These are phyloP conservation scores for Drosophila meridiana DNA, from an alignment of 2,888 invertebrate genomes.

Conservation along the genomic window DNA sequence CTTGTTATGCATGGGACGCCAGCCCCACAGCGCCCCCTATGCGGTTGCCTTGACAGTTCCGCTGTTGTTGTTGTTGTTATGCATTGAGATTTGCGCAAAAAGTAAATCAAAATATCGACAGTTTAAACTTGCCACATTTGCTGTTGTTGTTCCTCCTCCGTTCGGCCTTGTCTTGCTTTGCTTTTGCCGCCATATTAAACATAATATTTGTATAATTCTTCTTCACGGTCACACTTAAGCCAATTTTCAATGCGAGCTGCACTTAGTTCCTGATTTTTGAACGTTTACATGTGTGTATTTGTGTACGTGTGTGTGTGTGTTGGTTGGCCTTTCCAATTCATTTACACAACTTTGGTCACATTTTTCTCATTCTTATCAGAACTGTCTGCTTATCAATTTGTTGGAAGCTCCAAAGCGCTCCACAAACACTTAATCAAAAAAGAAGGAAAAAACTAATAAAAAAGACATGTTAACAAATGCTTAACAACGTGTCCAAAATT, in stretches of 20 bases:
- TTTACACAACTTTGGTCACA: constrained; percentile 28
- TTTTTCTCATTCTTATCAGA: constrained; percentile 15
- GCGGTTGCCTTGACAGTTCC: constrained; percentile 29
- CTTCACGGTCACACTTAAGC: constrained; percentile 71
- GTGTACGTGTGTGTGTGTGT: background rate
- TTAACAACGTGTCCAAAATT: background rate
- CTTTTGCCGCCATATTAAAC: constrained; percentile 44
- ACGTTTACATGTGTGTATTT: background rate
- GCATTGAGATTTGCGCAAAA: constrained; percentile 26
- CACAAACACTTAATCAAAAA: constrained; percentile 39
- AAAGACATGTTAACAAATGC: constrained; percentile 18
- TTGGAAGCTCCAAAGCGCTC: background rate
- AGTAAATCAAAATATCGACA: constrained; percentile 54
- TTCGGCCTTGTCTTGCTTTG: constrained; percentile 36
- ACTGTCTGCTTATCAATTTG: constrained; percentile 36
- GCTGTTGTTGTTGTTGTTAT: constrained; percentile 22
- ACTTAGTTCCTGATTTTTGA: background rate
- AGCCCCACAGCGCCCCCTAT: background rate
- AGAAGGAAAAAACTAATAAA: background rate
- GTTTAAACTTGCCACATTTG: constrained; percentile 11
- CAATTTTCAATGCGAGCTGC: constrained; percentile 58
- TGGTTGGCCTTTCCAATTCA: constrained; percentile 11
- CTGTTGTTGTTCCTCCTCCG: constrained; percentile 3
- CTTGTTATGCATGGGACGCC: constrained; percentile 9
- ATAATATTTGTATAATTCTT: constrained; percentile 54